phyloP scores from a whole-genome alignment of 2,888 invertebrate species.

The Myopa testacea region DNA sequence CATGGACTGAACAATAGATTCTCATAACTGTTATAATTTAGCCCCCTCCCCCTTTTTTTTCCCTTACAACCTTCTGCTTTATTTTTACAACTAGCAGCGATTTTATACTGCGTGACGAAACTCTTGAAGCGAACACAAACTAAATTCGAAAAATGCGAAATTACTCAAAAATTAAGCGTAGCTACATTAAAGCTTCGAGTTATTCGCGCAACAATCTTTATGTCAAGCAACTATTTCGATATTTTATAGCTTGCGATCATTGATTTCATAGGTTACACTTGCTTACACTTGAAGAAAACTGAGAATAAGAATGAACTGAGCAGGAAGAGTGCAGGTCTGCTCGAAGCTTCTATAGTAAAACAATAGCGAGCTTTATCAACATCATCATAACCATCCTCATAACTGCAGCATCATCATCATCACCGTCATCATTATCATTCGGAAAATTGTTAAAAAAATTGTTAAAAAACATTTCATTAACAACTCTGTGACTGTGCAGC shows the following conservation, averaged over 20 bases:
- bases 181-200: neutral
- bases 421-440: neutral
- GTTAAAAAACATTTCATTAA: slow-evolving; percentile 64
- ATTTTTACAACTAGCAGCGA: too few species aligned
- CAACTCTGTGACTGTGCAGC: slow-evolving; percentile 44
- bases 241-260: too few species aligned
- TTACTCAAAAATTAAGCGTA: slow-evolving; percentile 3
- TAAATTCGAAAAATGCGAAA: neutral
- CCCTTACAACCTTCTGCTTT: too few species aligned
- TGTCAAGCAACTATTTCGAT: neutral
- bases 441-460: slow-evolving; percentile 55
- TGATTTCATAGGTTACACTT: neutral
- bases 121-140: neutral
- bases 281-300: neutral
- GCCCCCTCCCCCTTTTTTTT: too few species aligned
- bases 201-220: neutral
- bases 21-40: too few species aligned
- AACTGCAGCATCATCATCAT: neutral
- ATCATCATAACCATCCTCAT: neutral
- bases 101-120: too few species aligned
- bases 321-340: too few species aligned
- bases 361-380: neutral
- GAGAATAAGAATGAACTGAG: too few species aligned
- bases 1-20: too few species aligned
- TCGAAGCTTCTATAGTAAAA: neutral